Evolutionary conservation across 2,797 vertebrate genomes (phyloP).

Genomic region (Microctenopoma lineatum): DNA sequence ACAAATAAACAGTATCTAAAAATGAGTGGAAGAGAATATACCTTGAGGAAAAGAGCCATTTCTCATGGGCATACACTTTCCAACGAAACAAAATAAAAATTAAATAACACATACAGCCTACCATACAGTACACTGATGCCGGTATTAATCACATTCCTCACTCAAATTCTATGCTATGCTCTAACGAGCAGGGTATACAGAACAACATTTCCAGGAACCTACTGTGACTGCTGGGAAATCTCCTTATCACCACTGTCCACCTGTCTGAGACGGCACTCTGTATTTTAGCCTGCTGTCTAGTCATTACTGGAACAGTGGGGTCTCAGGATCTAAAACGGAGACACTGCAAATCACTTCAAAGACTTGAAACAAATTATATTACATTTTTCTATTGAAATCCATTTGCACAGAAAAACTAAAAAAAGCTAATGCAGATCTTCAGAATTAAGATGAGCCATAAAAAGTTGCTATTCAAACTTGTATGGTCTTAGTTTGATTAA

Average conservation of each 20-base stretch:
- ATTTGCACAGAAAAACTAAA: not conserved
- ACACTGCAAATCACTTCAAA: conserved; percentile 15
- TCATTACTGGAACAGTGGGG: conserved; percentile 63
- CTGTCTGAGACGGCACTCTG: conserved; percentile 51
- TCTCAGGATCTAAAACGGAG: conserved; percentile 24
- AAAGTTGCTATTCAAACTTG: too few relatives aligned
- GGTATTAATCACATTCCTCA: conserved; percentile 31
- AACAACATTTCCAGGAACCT: conserved; percentile 46
- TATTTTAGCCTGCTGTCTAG: conserved; percentile 54
- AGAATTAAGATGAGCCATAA: not conserved
- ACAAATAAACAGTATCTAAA: not conserved
- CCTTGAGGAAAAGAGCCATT: not conserved
- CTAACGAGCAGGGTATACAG: conserved; percentile 25
- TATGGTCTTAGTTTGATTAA: not conserved
- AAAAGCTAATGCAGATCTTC: not conserved
- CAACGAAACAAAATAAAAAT: not conserved
- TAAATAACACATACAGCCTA: not conserved
- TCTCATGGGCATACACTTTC: not conserved
- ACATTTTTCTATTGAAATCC: conserved; percentile 13
- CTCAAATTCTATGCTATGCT: conserved; percentile 18
- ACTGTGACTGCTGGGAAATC: conserved; percentile 56
- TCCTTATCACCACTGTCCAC: conserved; percentile 66
- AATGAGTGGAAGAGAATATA: not conserved
- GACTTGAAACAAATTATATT: conserved; percentile 22
- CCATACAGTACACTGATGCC: not conserved